Base-by-base conservation (phyloP, 1,140 invertebrate genomes). In the Drosophila neocordata region DNA sequence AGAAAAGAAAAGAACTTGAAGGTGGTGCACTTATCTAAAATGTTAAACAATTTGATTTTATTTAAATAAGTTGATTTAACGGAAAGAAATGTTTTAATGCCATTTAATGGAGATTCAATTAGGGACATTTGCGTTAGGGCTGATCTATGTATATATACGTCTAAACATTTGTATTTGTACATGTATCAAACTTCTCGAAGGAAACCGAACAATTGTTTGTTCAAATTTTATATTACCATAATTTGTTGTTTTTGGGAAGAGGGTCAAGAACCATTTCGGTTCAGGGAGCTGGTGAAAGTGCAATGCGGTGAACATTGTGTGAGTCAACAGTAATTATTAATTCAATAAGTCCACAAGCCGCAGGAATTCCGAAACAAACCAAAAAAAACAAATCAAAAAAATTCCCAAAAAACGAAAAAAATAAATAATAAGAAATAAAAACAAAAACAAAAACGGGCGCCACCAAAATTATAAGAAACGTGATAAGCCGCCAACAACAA, bases 351-450 rank as follows among this genome's bases (percentile, higher is more conserved):
- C 41, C 15, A 41, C 31, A 15, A 56, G n/a, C 38, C 71, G 15
- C 74, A 73, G 82, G 79, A 87, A 83, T 87, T 67, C 57, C 65
- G 51, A 18, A 18, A 48, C 22, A 52, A 7, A 60, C 34, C 51
- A 69, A 67, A 72, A 63, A 38, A 59, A 66, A 24, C 9, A 27
- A 59, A 41, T 57, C 52, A 62, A 51, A 75, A 27, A 79, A 80
- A 84, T 70, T 77, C 64, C 77, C 77, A 61, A 70, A 79, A 84
- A n/a, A n/a, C n/a, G n/a, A n/a, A n/a, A n/a, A n/a, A n/a, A n/a
- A n/a, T n/a, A n/a, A n/a, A n/a, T n/a, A n/a, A n/a, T n/a, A 69
- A 69, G 65, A 60, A 69, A 68, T 59, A 31, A 2, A 51, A 65
- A 55, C 7, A 11, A 4, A 62, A 61, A 44, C 34, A 48, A 24